These are phyloP conservation scores for Caenorhabditis panamensis DNA, from an alignment of 2,888 invertebrate species.

Conservation along the genomic window DNA sequence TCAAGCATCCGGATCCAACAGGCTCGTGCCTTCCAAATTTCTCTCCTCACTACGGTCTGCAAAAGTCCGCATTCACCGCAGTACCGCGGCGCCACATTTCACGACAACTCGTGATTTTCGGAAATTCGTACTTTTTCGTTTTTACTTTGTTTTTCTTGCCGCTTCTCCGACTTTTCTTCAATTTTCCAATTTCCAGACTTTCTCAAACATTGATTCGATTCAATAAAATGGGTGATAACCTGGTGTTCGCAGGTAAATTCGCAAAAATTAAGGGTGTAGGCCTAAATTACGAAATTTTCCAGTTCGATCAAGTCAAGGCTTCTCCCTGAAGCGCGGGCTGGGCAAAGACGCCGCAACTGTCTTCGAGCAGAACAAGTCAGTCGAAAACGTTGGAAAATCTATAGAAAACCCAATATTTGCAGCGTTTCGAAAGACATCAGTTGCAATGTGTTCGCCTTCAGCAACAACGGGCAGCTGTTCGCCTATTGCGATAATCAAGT, in stretches of 20 bases:
- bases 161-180: not conserved
- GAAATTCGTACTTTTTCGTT: conserved; percentile 8
- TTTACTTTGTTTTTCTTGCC: not conserved
- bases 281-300: conserved; percentile 43
- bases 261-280: not conserved
- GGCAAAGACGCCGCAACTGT: conserved; percentile 60
- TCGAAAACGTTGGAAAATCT: not conserved
- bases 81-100: conserved; percentile 11
- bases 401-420: conserved; percentile 15
- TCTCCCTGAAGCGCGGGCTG: conserved; percentile 72
- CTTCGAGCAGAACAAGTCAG: conserved; percentile 68
- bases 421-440: conserved; percentile 72
- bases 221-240: conserved; percentile 73
- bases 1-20: too few species aligned
- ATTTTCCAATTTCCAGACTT: conserved; percentile 37
- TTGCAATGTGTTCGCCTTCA: conserved; percentile 77
- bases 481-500: conserved; percentile 76
- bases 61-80: not conserved
- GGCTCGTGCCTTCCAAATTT: not conserved
- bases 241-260: conserved; percentile 69
- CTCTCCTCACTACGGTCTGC: conserved; percentile 17
- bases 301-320: conserved; percentile 74
- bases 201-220: conserved; percentile 46
- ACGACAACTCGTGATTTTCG: conserved; percentile 36
- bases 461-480: conserved; percentile 76